Evolutionary conservation across 64 coral and sea anemone species (phyloP), one percentile per base, ranked within the genome.

Genomic region (Pocillopora verrucosa): DNA sequence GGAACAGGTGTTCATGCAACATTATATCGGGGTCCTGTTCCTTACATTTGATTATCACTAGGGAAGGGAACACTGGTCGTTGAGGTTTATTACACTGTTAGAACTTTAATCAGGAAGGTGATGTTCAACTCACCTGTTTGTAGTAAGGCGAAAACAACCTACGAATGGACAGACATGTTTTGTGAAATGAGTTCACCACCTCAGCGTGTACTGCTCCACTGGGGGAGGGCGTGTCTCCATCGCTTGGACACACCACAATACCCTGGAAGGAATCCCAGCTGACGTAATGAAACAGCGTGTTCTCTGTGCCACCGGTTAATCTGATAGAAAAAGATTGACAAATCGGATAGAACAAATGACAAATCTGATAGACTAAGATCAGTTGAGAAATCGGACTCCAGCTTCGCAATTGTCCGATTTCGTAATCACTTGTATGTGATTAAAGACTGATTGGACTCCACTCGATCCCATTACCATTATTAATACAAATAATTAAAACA

Each of bases 231-330:
- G 90, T 24, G 16, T 92, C 90, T 25, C 36, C 75, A 15, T 82
- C 70, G 13, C n/a, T 65, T 36, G 93, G 93, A 41, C 88, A 94
- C 20, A 94, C 77, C 12, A 94, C 80, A 74, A 94, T 88, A 14
- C 93, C 93, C 77, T 72, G 81, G 34, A 94, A 94, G 26, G 89
- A 87, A 59, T 94, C 89, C 74, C 78, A 87, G 45, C 82, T 82
- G 19, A 94, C 77, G 41, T 83, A 94, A 76, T 94, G 81, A 90
- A 94, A 91, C 15, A 94, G 36, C 17, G 93, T 94, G 76, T 94
- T 94, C 36, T 94, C 93, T 57, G 78, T 38, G 36, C 93, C 93
- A 25, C 73, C 75, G 0, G 88, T 87, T 51, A 94, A 69, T 63
- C 93, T 94, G 36, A 19, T 10, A 56, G 20, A 77, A 77, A 37